A percentile compares a stretch with the other conserved stretches of the same genome.
Evolutionary conservation across 1,140 invertebrate genomes (phyloP).

Genomic region (Brachionus plicatilis): DNA sequence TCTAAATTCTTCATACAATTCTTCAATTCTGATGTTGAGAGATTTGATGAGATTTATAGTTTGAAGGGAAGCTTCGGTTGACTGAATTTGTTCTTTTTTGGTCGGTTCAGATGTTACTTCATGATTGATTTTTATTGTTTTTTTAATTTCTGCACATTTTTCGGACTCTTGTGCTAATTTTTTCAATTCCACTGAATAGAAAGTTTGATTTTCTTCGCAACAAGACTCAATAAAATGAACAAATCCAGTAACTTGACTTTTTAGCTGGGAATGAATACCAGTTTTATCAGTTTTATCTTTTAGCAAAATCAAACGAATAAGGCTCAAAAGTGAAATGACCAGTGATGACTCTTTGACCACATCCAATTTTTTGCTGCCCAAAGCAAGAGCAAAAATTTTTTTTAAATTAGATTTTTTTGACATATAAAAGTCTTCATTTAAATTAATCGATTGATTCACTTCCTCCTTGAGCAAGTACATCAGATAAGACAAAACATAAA

Average conservation of each 20-base stretch:
- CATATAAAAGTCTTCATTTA: not conserved
- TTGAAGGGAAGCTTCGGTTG: not conserved
- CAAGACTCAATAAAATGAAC: not conserved
- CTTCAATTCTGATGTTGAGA: not conserved
- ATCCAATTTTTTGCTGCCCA: not conserved
- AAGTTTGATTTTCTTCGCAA: not conserved
- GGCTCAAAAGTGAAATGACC: not conserved
- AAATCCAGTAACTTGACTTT: not conserved
- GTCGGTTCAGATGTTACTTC: not conserved
- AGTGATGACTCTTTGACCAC: not conserved
- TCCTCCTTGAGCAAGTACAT: constrained; percentile 28
- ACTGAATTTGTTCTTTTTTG: not conserved
- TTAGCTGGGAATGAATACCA: not conserved
- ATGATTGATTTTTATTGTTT: not conserved
- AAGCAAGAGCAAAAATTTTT: not conserved
- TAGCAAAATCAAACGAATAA: constrained; percentile 1
- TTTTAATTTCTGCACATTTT: not conserved
- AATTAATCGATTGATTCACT: not conserved
- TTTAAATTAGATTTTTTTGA: not conserved
- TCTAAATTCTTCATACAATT: not conserved
- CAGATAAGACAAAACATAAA: not conserved
- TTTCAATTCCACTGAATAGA: not conserved
- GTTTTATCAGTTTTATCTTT: not conserved
- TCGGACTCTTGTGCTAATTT: not conserved
- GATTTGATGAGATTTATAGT: constrained; percentile 6